Base-by-base conservation (phyloP, 2,888 invertebrate genomes). In the Phalera bucephala region DNA sequence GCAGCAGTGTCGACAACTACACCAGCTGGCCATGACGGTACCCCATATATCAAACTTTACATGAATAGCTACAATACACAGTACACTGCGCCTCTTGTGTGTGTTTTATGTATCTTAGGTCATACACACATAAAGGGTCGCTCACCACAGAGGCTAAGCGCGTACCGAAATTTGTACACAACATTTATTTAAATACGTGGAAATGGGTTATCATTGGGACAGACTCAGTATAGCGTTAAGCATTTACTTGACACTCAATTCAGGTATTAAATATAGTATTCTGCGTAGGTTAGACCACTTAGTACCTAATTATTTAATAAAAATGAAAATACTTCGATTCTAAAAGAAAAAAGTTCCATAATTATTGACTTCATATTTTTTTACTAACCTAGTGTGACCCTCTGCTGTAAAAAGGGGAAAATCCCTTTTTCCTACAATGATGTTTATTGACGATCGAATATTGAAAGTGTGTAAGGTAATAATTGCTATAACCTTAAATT, bases 1-100 rank as follows among this genome's bases (percentile, higher is more conserved):
- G 33, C 20, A 7, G 10, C 32, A 48, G 29, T 23, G 38, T 33
- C 52, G 42, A 54, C 58, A 54, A 58, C 53, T 45, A 54, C 60
- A 43, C 61, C 65, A 52, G 60, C 54, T 68, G 65, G 51, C 32
- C 49, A 43, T 66, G 61, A 69, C 72, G 54, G 44, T 49, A 33
- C 36, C 42, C 43, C 59, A 58, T 66, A 71, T 59, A 69, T 70
- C 70, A 71, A 59, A 53, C 48, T 34, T 40, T 42, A 53, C 48
- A 59, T 61, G 66, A 65, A 68, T 66, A 69, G 56, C 45, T 52
- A 64, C 52, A 45, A 54, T 48, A 34, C 39, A 39, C 40, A 46
- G 47, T 42, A 40, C 30, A 31, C 26, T 31, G 23, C 26, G 29
- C 32, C 27, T 35, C 29, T 43, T 17, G 23, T 20, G 19, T 20